These are phyloP conservation scores for Deroplatys truncata DNA, from an alignment of 2,888 invertebrate genomes.

Conservation along the genomic window DNA sequence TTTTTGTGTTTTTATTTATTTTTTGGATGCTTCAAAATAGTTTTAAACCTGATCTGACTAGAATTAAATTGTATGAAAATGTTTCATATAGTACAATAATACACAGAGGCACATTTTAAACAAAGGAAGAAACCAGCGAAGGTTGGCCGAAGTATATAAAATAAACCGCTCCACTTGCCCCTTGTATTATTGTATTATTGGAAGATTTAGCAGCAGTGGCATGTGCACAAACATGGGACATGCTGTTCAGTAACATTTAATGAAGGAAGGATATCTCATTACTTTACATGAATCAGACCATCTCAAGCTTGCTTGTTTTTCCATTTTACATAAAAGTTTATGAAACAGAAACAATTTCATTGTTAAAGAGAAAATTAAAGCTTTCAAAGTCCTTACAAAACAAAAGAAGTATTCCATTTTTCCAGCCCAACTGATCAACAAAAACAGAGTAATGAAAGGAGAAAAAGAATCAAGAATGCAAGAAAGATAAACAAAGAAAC, in stretches of 20 bases:
- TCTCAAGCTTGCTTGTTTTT: not conserved
- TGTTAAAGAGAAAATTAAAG: not conserved
- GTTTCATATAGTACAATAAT: slow-evolving; percentile 1
- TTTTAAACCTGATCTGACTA: slow-evolving; percentile 4
- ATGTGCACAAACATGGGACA: not conserved
- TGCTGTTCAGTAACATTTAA: not conserved
- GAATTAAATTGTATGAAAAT: not conserved
- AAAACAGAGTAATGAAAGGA: not conserved
- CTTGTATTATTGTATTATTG: slow-evolving; percentile 8
- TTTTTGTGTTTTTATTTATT: not conserved
- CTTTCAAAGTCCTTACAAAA: not conserved
- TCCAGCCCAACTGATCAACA: not conserved
- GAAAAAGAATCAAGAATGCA: not conserved
- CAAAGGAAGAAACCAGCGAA: not conserved
- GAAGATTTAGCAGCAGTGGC: not conserved
- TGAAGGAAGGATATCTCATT: not conserved
- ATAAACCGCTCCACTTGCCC: not conserved
- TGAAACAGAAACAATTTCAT: not conserved
- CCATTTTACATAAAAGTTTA: not conserved
- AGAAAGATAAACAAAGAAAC: not conserved
- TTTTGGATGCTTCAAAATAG: slow-evolving; percentile 4
- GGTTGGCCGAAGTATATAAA: not conserved
- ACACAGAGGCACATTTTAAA: not conserved
- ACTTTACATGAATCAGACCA: not conserved
- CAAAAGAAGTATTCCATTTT: not conserved